Evolutionary conservation across 2,113 vertebrate species (phyloP).

Genomic region (Sorex araneus): DNA sequence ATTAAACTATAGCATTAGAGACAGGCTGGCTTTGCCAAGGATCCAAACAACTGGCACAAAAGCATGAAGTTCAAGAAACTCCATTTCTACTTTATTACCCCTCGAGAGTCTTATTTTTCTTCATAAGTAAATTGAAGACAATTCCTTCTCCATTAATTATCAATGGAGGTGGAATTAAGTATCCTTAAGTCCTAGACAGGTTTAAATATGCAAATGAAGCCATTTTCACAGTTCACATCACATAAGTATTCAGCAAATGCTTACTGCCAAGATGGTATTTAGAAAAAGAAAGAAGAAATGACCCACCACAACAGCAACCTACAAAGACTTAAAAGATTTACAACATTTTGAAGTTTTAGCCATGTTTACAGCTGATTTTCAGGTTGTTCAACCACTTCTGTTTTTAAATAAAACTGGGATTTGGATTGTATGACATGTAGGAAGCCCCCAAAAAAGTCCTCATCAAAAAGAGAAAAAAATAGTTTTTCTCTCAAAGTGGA

Average conservation of each 20-base stretch:
- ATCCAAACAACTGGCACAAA: too few relatives aligned
- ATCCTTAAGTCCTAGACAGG: not conserved
- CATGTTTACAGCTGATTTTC: not conserved
- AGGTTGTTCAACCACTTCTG: not conserved
- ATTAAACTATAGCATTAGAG: not conserved
- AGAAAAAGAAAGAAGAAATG: not conserved
- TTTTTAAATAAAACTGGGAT: not conserved
- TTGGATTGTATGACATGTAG: not conserved
- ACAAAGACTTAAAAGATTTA: not conserved
- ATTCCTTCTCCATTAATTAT: not conserved
- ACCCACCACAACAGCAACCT: too few relatives aligned
- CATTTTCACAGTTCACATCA: not conserved
- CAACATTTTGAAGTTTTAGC: not conserved
- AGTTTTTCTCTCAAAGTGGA: not conserved
- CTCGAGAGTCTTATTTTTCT: not conserved
- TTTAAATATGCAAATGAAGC: slow-evolving; percentile 25
- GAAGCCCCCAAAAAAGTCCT: not conserved
- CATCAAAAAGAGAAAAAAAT: not conserved
- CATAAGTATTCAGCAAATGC: not conserved
- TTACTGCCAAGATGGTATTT: not conserved
- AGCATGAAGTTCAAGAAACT: not conserved
- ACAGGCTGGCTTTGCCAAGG: not conserved
- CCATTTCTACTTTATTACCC: not conserved
- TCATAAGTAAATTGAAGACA: not conserved
- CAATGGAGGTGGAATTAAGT: too few relatives aligned